Base-by-base conservation (phyloP, 2,888 invertebrate genomes). In the Caprella mutica region DNA sequence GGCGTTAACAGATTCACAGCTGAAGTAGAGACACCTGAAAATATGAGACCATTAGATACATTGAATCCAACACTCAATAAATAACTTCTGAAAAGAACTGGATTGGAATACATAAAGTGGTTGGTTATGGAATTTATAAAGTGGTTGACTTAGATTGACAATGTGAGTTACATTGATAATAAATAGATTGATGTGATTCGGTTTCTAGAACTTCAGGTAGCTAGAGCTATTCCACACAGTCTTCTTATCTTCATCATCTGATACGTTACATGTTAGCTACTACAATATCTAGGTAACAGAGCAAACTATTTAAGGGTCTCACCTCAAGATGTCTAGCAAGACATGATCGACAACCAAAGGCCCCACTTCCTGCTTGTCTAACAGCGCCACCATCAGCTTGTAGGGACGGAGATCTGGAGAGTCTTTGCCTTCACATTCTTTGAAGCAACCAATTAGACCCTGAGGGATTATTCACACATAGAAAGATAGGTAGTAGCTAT, bases 301-400 rank as follows among this genome's bases (percentile, higher is more conserved):
- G 27, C 8, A 3, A 8, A 12, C 5, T n/a, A 8, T 17, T 8
- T 2, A n/a, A 6, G 2, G 2, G 1, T 8, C 33, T 50, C 51
- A 65, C 65, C 65, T 63, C 52, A 89, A 85, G 54, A 90, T 83
- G 70, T 88, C 84, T 67, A 83, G 81, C 29, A 88, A 76, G 60
- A 87, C 82, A 68, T 80, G 80, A 69, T 87, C 86, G 65, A 88
- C 72, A 61, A 88, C 84, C 4, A 81, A 79, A 39, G 82, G 80
- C 5, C 89, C 88, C 56, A 92, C 85, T 71, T 90, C 89, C 9
- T 85, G 83, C 72, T 89, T 86, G 71, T 92, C 91, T 59, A 92
- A 76, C 46, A 92, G 74, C 43, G 87, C 86, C 24, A 88, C 82
- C 67, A 91, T 76, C 56, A 91, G 80, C 66, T 87, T 78, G 71